Base-by-base conservation (phyloP, 2,797 vertebrate species). In the Chrysolophus pictus region DNA sequence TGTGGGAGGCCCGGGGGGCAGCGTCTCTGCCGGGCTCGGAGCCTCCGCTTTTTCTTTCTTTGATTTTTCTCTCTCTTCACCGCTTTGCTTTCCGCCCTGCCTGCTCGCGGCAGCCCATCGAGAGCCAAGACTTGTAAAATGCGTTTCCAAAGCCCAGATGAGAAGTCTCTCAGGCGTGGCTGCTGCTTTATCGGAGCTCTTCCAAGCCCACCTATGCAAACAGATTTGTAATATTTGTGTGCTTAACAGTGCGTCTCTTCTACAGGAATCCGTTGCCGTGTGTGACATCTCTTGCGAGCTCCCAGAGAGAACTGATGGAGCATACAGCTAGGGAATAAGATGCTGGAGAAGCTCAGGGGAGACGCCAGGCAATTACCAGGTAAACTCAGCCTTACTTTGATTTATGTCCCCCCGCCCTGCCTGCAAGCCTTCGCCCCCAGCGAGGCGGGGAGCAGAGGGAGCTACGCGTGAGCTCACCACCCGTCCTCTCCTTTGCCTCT, bases 241-340 rank as follows among this genome's bases (percentile, higher is more conserved):
- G 97, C 96, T 97, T 98, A 98, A 98, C 97, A 96, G 95, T 97
- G 97, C 97, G 90, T 98, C 96, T 98, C 97, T 98, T 87, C 97
- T 96, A 91, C 98, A 98, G 98, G 97, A 95, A 93, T 97, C 96
- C 95, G 94, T 94, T 84, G 96, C 97, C 96, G 96, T 92, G 70
- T 90, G 64, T 94, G 97, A 96, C 94, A 96, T 95, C 97, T 95
- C 91, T 88, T 95, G 95, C 95, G 82, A 97, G 93, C 94, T 93
- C 95, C 95, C 82, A 71, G 93, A 93, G 95, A 95, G 96, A 95
- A 92, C 44, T 95, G 95, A 84, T 91, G 88, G 78, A 93, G 92
- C 86, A 64, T 87, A 93, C 94, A 87, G 84, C 74, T 93, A 90
- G 90, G 77, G 96, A 95, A 87, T 80, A 90, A 91, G 88, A 95